These are phyloP conservation scores for Liparis tanakae DNA, from an alignment of 2,797 vertebrate species.

Conservation along the genomic window DNA sequence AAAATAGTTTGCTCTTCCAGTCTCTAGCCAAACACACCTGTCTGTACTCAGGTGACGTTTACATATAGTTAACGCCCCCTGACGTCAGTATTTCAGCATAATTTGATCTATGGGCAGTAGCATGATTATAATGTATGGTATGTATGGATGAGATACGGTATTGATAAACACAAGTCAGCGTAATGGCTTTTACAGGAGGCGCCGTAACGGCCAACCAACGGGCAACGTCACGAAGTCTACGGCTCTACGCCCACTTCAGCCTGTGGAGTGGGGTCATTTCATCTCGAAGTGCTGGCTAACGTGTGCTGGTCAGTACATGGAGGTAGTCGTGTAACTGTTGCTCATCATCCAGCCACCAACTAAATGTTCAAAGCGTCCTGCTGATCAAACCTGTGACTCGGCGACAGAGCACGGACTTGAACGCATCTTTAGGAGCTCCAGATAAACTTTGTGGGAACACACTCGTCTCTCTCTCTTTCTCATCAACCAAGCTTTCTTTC, in stretches of 20 bases:
- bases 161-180: no score
- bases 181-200: background rate
- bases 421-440: background rate
- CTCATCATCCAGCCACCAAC: background rate
- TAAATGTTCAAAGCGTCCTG: background rate
- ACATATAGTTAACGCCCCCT: no score
- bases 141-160: no score
- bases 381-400: background rate
- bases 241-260: background rate
- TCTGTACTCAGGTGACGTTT: no score
- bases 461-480: background rate
- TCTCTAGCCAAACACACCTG: no score
- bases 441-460: background rate
- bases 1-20: no score
- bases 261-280: background rate
- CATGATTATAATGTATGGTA: no score
- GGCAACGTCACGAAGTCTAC: background rate
- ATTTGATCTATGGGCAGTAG: no score
- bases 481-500: slow-evolving; percentile 1
- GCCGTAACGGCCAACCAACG: no score
- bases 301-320: background rate
- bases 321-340: background rate
- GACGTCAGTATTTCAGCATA: no score
- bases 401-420: background rate
- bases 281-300: background rate